Evolutionary conservation across 2,797 vertebrate genomes (phyloP), one percentile per base, ranked within the genome.

Genomic region (Mastacembelus armatus): DNA sequence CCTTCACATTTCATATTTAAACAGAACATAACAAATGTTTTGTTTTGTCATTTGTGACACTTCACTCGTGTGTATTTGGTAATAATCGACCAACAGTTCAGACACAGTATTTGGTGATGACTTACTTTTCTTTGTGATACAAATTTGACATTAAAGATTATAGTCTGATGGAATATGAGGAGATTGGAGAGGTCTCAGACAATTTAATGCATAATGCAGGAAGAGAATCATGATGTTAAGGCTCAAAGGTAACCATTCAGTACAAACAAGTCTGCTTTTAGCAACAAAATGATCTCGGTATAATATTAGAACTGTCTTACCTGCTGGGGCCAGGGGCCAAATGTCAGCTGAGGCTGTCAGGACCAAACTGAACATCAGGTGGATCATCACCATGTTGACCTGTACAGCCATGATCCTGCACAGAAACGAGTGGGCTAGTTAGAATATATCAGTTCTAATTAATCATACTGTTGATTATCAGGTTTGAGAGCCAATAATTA

Each of bases 351-450:
- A 66, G n/a, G 63, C 40, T 51, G 65, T 79, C 21, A 86, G 55
- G 44, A 85, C 10, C 40, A 80, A 64, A 29, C 39, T 56, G 39
- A 84, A 0, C 56, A 61, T 54, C 38, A 89, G 32, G 7, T 74
- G 42, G n/a, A 78, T 32, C 51, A 62, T 67, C 60, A 22, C 16
- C 45, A 32, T 39, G 60, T 48, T 68, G 33, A 57, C 43, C 60
- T 42, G 62, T 15, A 19, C 33, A 15, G 66, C 45, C 63, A 47
- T 58, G 86, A 81, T 90, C 70, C 90, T 94, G 81, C 33, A 38
- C 16, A 38, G 33, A 11, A 65, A 6, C 22, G 33, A 27, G 9
- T 21, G 3, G 9, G 33, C 56, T 1, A 27, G 15, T 30, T n/a
- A n/a, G n/a, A n/a, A n/a, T n/a, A n/a, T n/a, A n/a, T n/a, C n/a